Evolutionary conservation across 2,888 invertebrate genomes (phyloP).

Genomic region (Morpho helenor): DNA sequence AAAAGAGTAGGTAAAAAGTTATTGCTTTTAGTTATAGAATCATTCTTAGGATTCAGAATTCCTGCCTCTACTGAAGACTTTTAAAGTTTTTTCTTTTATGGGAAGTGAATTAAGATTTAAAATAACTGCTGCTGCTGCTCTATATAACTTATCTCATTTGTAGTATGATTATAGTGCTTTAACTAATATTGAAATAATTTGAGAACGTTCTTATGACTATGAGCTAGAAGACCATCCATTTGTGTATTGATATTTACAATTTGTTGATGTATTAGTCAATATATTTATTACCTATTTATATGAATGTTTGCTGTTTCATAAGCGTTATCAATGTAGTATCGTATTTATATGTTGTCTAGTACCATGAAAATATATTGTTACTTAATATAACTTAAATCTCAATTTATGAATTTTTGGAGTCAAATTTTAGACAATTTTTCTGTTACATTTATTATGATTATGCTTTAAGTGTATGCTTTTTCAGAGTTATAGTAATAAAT

Average conservation of each 20-base stretch:
- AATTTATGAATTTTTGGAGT: slow-evolving; percentile 12
- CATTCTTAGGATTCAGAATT: no score
- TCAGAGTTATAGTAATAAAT: slow-evolving; percentile 21
- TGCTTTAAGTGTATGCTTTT: slow-evolving; percentile 33
- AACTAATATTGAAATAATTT: not conserved
- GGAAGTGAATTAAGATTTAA: no score
- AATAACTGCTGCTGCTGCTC: no score
- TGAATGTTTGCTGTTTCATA: slow-evolving; percentile 20
- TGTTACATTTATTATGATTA: slow-evolving; percentile 18
- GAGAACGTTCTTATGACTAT: slow-evolving; percentile 17
- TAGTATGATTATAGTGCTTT: no score
- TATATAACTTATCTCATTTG: no score
- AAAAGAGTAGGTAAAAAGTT: no score
- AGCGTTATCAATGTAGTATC: slow-evolving; percentile 11
- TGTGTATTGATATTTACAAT: not conserved
- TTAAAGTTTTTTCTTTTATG: no score
- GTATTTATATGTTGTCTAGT: not conserved
- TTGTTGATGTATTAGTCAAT: not conserved
- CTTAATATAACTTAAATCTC: slow-evolving; percentile 15
- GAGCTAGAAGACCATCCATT: slow-evolving; percentile 1
- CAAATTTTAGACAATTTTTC: not conserved
- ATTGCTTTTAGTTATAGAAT: no score
- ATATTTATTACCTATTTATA: slow-evolving; percentile 16
- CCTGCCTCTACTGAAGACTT: no score
- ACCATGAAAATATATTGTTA: slow-evolving; percentile 6